Evolutionary conservation across 2,888 invertebrate species (phyloP).

Genomic region (Boloria selene): DNA sequence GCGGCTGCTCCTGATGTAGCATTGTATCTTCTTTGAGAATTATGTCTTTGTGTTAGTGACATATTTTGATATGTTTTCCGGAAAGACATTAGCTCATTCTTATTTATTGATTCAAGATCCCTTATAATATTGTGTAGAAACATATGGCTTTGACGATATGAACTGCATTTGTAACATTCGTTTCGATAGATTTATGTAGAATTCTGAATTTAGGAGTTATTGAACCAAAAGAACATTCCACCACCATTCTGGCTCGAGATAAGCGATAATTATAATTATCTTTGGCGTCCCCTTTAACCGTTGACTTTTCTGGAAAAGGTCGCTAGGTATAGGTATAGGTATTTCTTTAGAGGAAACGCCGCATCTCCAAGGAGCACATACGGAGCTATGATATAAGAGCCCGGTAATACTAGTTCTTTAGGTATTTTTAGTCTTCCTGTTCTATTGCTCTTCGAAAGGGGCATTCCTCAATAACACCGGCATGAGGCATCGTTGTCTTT

Average conservation of each 20-base stretch:
- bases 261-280: constrained; percentile 40
- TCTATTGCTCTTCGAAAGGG: no score
- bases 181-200: constrained; percentile 41
- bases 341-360: constrained; percentile 41
- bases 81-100: constrained; percentile 33
- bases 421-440: constrained; percentile 9
- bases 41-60: constrained; percentile 13
- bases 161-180: constrained; percentile 39
- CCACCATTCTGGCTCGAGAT: constrained; percentile 40
- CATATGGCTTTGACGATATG: constrained; percentile 41
- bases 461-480: constrained; percentile 29
- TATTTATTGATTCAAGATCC: constrained; percentile 41
- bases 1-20: constrained; percentile 41
- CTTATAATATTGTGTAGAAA: constrained; percentile 41
- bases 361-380: constrained; percentile 34
- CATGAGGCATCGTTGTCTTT: constrained; percentile 12
- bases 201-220: constrained; percentile 31
- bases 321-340: constrained; percentile 34
- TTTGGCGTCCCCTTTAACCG: constrained; percentile 36
- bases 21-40: constrained; percentile 21
- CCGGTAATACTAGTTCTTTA: constrained; percentile 39
- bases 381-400: constrained; percentile 26
- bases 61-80: constrained; percentile 33
- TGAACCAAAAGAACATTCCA: constrained; percentile 42
- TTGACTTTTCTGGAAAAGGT: constrained; percentile 29